A percentile compares a stretch with the other conserved stretches of the same genome.
Conservation (phyloP, 2,888 invertebrate species). For the Drosophila mulleri region DNA sequence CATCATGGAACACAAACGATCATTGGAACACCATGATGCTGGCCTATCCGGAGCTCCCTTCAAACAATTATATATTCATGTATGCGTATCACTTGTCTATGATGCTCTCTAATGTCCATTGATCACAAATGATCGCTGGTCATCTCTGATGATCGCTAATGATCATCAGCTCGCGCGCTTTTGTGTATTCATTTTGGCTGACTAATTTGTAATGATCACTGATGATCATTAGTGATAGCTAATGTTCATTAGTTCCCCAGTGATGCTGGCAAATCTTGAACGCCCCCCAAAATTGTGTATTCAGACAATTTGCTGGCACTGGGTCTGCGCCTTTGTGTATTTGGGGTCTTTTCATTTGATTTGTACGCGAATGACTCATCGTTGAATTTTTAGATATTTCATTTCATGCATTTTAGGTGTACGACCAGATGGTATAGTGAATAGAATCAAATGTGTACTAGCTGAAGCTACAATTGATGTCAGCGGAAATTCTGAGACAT, state of each 20-base stretch:
- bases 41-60: not conserved
- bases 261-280: conserved; percentile 43
- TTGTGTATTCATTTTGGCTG: not conserved
- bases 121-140: not conserved
- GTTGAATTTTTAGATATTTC: conserved; percentile 73
- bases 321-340: not conserved
- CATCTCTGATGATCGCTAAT: not conserved
- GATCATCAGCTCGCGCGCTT: conserved; percentile 11
- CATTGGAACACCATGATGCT: not conserved
- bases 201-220: not conserved
- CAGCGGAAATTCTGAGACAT: conserved; percentile 63
- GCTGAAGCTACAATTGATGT: conserved; percentile 63
- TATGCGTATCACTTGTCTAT: not conserved
- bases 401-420: conserved; percentile 54
- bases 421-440: conserved; percentile 61
- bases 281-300: conserved; percentile 40
- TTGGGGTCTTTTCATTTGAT: conserved; percentile 57
- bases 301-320: conserved; percentile 26
- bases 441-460: conserved; percentile 21
- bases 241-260: conserved; percentile 7
- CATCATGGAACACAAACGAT: not conserved
- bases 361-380: conserved; percentile 65
- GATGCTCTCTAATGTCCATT: too few relatives aligned
- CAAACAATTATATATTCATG: not conserved
- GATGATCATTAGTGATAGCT: not conserved